Base-by-base conservation (phyloP, 2,797 vertebrate species). In the Pipistrellus kuhlii region DNA sequence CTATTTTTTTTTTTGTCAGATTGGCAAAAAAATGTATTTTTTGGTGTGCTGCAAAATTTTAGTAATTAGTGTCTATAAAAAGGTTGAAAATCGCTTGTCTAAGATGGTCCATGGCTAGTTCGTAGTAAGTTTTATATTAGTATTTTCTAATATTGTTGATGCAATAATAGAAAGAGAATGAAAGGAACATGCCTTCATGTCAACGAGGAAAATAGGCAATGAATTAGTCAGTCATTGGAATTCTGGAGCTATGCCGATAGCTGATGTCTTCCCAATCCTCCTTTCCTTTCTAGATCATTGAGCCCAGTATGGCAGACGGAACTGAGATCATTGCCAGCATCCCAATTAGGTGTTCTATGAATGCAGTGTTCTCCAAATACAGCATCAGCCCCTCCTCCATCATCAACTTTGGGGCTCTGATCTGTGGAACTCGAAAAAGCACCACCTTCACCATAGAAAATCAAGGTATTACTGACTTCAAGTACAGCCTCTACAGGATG, bases 381-480 rank as follows among this genome's bases (percentile, higher is more conserved):
- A 98, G 30, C 80, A 98, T 99, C 96, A 96, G 85, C 91, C 99
- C 99, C 14, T 96, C 98, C 13, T 97, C 97, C 0, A 77, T 98
- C 90, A 97, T 99, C 92, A 97, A 98, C 98, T 99, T 99, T 0
- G 99, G 99, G 4, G 97, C 98, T 2, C 62, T 99, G 94, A 86
- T 98, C 32, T 98, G 92, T 0, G 98, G 99, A 73, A 96, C 91
- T 76, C 99, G 97, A 83, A 99, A 98, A 96, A 98, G 81, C 32
- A 97, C 96, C 86, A 97, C 57, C 32, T 98, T 99, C 84, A 97
- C 73, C 1, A 97, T 99, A 38, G 98, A 99, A 98, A 99, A 99
- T 97, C 98, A 59, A 41, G 99, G 99, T 12, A 4, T 96, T 27
- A 98, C 98, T 3, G 98, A 98, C 51, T 98, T 98, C 17, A 98